phyloP scores from a whole-genome alignment of 2,888 invertebrate species.

The Drosophila meridiana region DNA sequence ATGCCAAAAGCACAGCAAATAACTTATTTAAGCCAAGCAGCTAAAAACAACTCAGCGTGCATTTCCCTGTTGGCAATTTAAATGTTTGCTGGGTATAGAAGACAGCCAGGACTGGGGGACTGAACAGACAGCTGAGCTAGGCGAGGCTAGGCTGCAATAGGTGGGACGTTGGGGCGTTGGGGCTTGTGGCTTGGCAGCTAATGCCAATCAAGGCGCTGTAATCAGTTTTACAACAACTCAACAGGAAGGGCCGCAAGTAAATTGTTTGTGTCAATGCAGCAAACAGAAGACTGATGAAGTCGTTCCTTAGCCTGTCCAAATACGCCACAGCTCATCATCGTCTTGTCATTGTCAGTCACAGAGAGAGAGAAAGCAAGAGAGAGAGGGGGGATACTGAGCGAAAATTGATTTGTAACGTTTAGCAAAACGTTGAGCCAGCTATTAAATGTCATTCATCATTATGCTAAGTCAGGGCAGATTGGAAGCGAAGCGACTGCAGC shows the following conservation, averaged over 20 bases:
- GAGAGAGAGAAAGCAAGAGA: neutral
- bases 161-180: neutral
- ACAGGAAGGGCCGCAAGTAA: conserved; percentile 51
- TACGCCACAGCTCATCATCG: conserved; percentile 38
- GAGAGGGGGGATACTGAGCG: conserved; percentile 15
- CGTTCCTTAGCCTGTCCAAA: conserved; percentile 33
- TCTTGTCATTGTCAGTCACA: conserved; percentile 59
- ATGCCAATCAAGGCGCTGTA: conserved; percentile 75
- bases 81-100: conserved; percentile 2
- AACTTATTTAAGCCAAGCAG: neutral
- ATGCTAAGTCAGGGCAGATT: conserved; percentile 70
- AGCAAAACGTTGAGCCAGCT: conserved; percentile 55
- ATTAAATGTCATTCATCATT: conserved; percentile 80
- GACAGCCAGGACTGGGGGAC: neutral
- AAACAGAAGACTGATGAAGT: conserved; percentile 61
- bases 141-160: neutral
- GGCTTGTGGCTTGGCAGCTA: conserved; percentile 47
- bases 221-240: conserved; percentile 65
- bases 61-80: neutral
- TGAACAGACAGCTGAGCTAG: conserved; percentile 14
- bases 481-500: conserved; percentile 7
- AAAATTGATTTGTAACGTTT: conserved; percentile 82
- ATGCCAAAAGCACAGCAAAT: neutral
- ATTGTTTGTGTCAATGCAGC: conserved; percentile 76
- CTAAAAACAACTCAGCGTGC: neutral